Percentiles rank a stretch among this genome's conserved stretches.
These are phyloP conservation scores for Antedon mediterranea DNA, from an alignment of 53 echinoderm and acorn worm genomes.

Conservation along the genomic window DNA sequence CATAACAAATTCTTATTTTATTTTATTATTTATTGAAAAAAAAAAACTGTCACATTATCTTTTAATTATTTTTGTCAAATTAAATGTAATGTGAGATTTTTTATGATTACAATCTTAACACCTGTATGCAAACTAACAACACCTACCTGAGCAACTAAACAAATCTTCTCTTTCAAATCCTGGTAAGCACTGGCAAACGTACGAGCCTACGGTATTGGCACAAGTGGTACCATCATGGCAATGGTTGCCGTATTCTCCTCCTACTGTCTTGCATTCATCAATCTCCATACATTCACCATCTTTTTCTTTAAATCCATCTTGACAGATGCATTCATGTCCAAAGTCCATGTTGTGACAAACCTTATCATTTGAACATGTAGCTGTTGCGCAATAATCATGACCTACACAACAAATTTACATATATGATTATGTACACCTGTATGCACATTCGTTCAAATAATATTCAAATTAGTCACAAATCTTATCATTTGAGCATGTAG, in stretches of 20 bases:
- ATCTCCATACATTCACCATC: conserved; percentile 64
- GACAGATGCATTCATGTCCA: conserved; percentile 52
- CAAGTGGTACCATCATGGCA: conserved; percentile 53
- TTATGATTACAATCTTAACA: no score
- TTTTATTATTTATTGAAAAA: no score
- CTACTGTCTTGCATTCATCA: conserved; percentile 47
- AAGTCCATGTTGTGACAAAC: conserved; percentile 57
- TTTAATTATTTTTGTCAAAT: no score
- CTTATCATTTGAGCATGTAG: conserved; percentile 47
- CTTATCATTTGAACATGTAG: conserved; percentile 44
- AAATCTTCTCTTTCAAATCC: conserved; percentile 58
- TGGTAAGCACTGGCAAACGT: conserved; percentile 56
- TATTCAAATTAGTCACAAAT: no score
- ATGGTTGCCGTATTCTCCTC: conserved; percentile 33
- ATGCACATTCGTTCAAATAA: no score
- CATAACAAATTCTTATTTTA: no score
- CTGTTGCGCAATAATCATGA: conserved; percentile 63
- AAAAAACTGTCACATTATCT: no score
- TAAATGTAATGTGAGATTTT: no score
- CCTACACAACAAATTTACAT: no score
- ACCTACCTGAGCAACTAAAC: conserved; percentile 65
- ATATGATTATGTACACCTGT: no score
- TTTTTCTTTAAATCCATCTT: conserved; percentile 37
- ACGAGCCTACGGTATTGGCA: conserved; percentile 53
- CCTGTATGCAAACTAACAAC: not conserved